A percentile compares a stretch with the other conserved stretches of the same genome.
These are phyloP conservation scores for Omphaloscelis lunosa DNA, from an alignment of 2,888 invertebrate genomes.

Conservation along the genomic window DNA sequence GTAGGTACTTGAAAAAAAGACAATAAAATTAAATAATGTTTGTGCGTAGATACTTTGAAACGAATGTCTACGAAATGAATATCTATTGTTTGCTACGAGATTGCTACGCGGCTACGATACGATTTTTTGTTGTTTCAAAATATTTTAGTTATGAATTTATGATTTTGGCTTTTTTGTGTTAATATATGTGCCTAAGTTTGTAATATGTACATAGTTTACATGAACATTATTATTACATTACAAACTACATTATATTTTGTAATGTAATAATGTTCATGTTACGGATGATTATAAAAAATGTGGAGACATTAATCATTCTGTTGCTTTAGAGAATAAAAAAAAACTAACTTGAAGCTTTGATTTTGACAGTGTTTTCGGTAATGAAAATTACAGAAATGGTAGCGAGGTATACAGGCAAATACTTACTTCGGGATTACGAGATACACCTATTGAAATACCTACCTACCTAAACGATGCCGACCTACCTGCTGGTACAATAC, in stretches of 20 bases:
- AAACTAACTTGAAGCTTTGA: not conserved
- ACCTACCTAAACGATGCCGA: not conserved
- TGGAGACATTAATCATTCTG: not conserved
- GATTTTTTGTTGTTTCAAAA: not conserved
- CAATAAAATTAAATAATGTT: not conserved
- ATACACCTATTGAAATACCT: not conserved
- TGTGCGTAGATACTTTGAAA: not conserved
- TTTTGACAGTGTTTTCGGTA: not conserved
- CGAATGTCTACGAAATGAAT: constrained; percentile 23
- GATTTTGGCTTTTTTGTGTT: not conserved
- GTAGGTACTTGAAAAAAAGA: not conserved
- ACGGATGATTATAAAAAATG: not conserved
- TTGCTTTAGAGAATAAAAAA: not conserved
- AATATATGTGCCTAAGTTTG: not conserved
- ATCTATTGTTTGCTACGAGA: constrained; percentile 40
- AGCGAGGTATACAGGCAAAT: too few species aligned
- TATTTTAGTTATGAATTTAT: not conserved
- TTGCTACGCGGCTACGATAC: constrained; percentile 45
- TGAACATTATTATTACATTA: too few species aligned
- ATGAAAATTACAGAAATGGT: not conserved
- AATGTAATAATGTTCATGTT: not conserved
- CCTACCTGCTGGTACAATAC: constrained; percentile 18
- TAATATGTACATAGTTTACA: too few species aligned
- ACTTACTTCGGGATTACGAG: not conserved
- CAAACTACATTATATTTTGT: too few species aligned